phyloP scores from a whole-genome alignment of 2,888 invertebrate species.

The Diarsia dahlii region DNA sequence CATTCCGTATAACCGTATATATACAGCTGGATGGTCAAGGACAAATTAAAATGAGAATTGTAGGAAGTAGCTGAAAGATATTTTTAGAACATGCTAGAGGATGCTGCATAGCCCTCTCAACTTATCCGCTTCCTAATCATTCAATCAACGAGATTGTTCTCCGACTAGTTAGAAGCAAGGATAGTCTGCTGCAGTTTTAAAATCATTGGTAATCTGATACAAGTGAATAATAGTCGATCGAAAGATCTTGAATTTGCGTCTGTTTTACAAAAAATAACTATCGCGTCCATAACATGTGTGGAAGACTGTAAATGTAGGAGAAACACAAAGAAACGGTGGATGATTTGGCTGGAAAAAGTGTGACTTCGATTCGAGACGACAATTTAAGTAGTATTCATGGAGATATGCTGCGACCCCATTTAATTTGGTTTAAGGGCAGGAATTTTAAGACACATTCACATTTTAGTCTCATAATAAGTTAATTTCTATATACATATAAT shows the following conservation, averaged over 20 bases:
- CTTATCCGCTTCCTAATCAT: conserved; percentile 11
- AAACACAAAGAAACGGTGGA: too few species aligned
- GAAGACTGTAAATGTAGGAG: neutral
- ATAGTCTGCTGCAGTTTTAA: neutral
- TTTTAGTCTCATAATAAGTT: neutral
- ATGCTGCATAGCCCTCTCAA: conserved; percentile 3
- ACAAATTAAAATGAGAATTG: conserved; percentile 3
- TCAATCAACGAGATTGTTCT: conserved; percentile 28
- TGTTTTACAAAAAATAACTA: neutral
- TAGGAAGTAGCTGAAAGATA: conserved; percentile 30
- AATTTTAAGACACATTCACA: neutral
- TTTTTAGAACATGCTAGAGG: conserved; percentile 26
- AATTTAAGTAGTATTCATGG: neutral
- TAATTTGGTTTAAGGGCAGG: neutral
- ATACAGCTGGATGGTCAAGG: conserved; percentile 1
- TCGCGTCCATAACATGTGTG: neutral
- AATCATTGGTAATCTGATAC: neutral
- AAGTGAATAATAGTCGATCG: neutral
- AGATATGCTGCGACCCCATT: neutral
- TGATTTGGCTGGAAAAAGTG: neutral
- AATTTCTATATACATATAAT: neutral
- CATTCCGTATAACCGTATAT: too few species aligned
- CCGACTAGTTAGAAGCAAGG: neutral
- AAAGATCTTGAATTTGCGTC: neutral
- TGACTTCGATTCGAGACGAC: neutral